Conservation (phyloP, 2,888 invertebrate species). For the Linyphia triangularis region DNA sequence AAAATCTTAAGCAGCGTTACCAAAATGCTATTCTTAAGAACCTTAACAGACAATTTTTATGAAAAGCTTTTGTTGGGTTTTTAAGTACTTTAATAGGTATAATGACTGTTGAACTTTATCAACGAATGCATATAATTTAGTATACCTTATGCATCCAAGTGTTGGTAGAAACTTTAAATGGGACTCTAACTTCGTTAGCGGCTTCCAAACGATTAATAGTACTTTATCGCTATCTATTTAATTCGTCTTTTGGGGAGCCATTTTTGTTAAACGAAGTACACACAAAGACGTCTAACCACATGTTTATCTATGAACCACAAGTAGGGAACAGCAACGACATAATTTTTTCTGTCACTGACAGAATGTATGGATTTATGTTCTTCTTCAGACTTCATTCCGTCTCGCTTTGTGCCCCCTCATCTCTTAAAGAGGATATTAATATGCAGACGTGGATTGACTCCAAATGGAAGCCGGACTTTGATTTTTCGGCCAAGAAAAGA, state of each 20-base stretch:
- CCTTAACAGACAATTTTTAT: no score
- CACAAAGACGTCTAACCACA: slow-evolving; percentile 28
- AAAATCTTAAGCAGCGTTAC: no score
- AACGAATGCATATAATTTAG: no score
- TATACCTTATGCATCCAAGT: no score
- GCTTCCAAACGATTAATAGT: slow-evolving; percentile 37
- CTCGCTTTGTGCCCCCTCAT: neutral
- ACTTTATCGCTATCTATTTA: slow-evolving; percentile 17
- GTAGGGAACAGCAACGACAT: slow-evolving; percentile 34
- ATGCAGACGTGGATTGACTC: slow-evolving; percentile 41
- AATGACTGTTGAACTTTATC: no score
- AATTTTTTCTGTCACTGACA: slow-evolving; percentile 46
- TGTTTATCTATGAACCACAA: slow-evolving; percentile 38
- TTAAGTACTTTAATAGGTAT: no score
- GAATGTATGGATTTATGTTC: slow-evolving; percentile 50
- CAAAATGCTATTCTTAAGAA: no score
- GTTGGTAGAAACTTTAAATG: neutral
- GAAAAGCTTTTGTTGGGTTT: no score
- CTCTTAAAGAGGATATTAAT: slow-evolving; percentile 10
- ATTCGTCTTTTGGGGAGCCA: slow-evolving; percentile 12
- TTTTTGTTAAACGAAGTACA: slow-evolving; percentile 36
- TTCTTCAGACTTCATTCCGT: slow-evolving; percentile 20
- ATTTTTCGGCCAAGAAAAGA: slow-evolving; percentile 19
- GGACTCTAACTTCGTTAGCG: neutral
- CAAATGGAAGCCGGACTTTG: slow-evolving; percentile 31